Base-by-base conservation (phyloP, 2,888 invertebrate species). In the Disparrhopalites patrizii region DNA sequence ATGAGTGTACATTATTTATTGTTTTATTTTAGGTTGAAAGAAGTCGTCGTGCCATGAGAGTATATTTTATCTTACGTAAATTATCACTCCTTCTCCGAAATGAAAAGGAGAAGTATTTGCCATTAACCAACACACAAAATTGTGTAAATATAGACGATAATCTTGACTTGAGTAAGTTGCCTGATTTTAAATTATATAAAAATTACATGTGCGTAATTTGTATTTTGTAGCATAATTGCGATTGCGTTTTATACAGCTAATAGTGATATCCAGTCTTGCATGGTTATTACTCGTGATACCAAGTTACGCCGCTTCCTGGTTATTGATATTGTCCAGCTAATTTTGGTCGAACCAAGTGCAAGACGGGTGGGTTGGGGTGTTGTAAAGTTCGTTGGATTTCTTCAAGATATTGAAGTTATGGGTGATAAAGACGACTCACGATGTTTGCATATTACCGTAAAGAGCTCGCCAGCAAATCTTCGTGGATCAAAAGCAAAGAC, bases 371-470 rank as follows among this genome's bases (percentile, higher is more conserved):
- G 99, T 0, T 99, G 96, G 95, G 99, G 98, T 18, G 91, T 98
- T 2, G 96, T 96, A 0, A 93, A 95, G 79, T 87, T 98, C 73
- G 96, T 96, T 0, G 97, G 97, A 25, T 92, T 93, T 77, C 81
- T 98, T 47, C 85, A 85, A 81, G 97, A 99, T 79, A 89, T 97
- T 51, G 97, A 98, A 80, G 87, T 95, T 51, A 87, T 88, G 67
- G 94, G 96, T 1, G 98, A 98, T 78, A 95, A 96, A 78, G 94
- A 96, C 70, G 98, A 99, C 80, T 95, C 95, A 0, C 85, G 97
- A 7, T 94, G 95, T 76, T 84, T 99, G 25, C 94, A 96, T 78
- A 86, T 99, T 61, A 93, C 93, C 0, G 90, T 97, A 33, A 93
- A 96, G 80, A 82, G 83, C n/a, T 84, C 75, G 57, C 69, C 76